Percentiles rank a stretch among this genome's conserved stretches.
phyloP scores from a whole-genome alignment of 2,113 vertebrate genomes.

The Bagarius yarrelli region DNA sequence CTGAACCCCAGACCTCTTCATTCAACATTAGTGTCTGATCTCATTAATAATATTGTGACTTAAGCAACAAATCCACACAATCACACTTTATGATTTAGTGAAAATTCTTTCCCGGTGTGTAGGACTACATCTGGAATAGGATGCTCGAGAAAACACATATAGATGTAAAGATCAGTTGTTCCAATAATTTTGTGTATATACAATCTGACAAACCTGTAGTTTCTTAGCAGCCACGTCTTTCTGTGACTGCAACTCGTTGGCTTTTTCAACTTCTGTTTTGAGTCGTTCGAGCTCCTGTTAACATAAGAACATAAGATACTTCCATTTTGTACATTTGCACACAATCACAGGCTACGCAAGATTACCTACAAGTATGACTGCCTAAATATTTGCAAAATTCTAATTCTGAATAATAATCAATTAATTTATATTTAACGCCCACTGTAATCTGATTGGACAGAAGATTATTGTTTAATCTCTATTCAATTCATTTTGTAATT shows the following conservation, averaged over 20 bases:
- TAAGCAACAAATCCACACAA: too few species aligned
- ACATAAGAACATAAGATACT: neutral
- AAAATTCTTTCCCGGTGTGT: too few species aligned
- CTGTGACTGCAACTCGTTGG: constrained; percentile 84
- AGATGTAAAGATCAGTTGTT: too few species aligned
- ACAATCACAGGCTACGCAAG: neutral
- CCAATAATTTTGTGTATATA: too few species aligned
- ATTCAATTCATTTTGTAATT: neutral
- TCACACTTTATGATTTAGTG: too few species aligned
- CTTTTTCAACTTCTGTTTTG: constrained; percentile 88
- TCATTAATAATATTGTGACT: too few species aligned
- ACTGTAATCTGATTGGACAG: neutral
- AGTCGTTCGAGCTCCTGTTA: constrained; percentile 89
- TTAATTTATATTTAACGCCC: too few species aligned
- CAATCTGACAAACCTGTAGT: constrained; percentile 76
- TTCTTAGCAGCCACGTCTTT: constrained; percentile 85
- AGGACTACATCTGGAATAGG: too few species aligned
- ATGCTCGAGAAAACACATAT: too few species aligned
- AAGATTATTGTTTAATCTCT: neutral
- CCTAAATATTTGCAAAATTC: neutral
- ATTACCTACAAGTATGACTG: neutral
- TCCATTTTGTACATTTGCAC: neutral
- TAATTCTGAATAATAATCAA: too few species aligned
- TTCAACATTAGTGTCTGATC: too few species aligned
- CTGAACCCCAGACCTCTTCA: too few species aligned